Evolutionary conservation across 2,888 invertebrate species (phyloP).

Genomic region (Lasius fuliginosus): DNA sequence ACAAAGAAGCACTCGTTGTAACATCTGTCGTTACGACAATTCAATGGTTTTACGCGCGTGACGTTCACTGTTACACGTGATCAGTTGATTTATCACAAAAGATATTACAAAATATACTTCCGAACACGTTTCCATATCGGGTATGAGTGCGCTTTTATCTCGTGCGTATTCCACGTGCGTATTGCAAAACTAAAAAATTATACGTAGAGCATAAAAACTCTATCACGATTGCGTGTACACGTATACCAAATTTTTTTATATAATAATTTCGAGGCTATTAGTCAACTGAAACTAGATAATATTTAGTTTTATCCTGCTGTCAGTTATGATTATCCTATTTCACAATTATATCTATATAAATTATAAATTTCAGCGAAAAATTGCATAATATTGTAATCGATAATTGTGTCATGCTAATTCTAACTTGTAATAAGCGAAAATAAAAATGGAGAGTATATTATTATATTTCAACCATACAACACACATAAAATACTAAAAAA

Average conservation of each 20-base stretch:
- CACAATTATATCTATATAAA: neutral
- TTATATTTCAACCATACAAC: no score
- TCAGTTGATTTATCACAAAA: conserved; percentile 56
- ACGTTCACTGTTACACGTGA: conserved; percentile 59
- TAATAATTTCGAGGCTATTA: neutral
- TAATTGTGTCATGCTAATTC: no score
- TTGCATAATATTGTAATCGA: neutral
- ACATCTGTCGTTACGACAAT: conserved; percentile 55
- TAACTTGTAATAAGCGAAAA: no score
- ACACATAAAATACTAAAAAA: no score
- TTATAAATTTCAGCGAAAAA: neutral
- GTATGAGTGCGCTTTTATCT: conserved; percentile 14
- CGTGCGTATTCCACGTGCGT: conserved; percentile 30
- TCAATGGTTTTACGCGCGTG: conserved; percentile 74
- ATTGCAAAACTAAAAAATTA: conserved; percentile 38
- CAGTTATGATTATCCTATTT: neutral
- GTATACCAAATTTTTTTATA: neutral
- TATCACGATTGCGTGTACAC: conserved; percentile 15
- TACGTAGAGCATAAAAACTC: conserved; percentile 17
- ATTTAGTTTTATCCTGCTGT: neutral
- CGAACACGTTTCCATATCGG: conserved; percentile 19
- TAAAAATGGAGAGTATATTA: no score
- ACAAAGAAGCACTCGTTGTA: conserved; percentile 60
- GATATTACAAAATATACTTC: conserved; percentile 52
- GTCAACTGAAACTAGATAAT: neutral